These are phyloP conservation scores for Callyntrura sp. DNA, from an alignment of 2,888 invertebrate genomes.

Conservation along the genomic window DNA sequence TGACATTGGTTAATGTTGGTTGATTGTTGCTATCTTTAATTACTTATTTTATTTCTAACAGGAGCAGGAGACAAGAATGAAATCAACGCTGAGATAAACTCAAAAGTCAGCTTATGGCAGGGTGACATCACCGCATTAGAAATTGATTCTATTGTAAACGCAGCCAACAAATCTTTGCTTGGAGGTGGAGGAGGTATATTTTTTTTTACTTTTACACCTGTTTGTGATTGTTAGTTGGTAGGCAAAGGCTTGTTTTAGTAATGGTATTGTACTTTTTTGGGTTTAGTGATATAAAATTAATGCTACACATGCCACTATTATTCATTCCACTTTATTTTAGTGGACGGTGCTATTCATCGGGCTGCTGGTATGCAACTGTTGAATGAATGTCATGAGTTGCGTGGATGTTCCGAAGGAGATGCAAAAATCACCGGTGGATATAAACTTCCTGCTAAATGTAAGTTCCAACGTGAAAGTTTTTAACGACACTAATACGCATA, in stretches of 20 bases:
- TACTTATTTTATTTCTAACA: neutral
- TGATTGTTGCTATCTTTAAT: neutral
- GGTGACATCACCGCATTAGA: constrained; percentile 95
- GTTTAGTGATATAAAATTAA: no score
- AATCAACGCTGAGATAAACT: constrained; percentile 50
- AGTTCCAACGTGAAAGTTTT: no score
- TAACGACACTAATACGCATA: neutral
- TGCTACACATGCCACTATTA: no score
- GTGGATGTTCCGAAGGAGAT: constrained; percentile 92
- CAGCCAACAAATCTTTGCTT: constrained; percentile 91
- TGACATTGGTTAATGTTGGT: neutral
- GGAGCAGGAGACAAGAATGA: neutral
- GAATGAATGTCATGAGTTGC: constrained; percentile 90
- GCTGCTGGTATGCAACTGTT: constrained; percentile 90
- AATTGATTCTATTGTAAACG: constrained; percentile 96
- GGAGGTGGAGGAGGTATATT: constrained; percentile 91
- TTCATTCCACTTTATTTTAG: no score
- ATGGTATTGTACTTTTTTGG: no score
- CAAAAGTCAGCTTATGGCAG: constrained; percentile 86
- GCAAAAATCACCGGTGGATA: constrained; percentile 95
- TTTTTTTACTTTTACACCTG: no score
- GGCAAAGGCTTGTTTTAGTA: no score
- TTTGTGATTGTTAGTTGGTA: no score
- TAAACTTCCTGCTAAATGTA: constrained; percentile 93
- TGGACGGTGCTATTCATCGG: constrained; percentile 95